phyloP scores from a whole-genome alignment of 2,888 invertebrate species.

The Halocaridina rubra region DNA sequence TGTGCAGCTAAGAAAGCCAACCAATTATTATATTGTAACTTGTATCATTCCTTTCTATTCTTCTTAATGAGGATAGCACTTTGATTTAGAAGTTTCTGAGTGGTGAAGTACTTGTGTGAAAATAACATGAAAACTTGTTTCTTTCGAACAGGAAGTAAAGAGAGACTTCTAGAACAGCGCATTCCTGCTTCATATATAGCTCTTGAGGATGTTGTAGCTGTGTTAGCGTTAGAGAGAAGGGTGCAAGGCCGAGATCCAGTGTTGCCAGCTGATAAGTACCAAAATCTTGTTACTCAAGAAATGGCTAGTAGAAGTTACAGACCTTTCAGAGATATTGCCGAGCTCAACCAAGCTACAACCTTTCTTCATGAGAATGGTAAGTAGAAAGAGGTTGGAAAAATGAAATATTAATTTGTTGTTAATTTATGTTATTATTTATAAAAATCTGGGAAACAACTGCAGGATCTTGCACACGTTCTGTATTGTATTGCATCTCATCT shows the following conservation, averaged over 20 bases:
- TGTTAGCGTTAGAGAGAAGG: conserved; percentile 82
- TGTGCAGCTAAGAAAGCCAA: no score
- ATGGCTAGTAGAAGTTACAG: conserved; percentile 78
- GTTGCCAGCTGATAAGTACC: conserved; percentile 82
- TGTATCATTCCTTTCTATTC: no score
- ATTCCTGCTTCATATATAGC: conserved; percentile 96
- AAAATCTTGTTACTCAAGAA: conserved; percentile 71
- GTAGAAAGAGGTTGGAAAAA: conserved; percentile 40
- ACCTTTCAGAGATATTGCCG: conserved; percentile 87
- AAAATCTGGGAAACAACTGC: no score
- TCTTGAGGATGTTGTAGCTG: conserved; percentile 89
- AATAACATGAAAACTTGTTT: not conserved
- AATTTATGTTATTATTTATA: no score
- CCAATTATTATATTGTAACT: no score
- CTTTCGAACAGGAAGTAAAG: conserved; percentile 79
- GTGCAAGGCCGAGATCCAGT: conserved; percentile 82
- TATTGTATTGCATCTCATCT: no score
- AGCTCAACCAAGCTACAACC: conserved; percentile 85
- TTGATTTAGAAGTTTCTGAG: no score
- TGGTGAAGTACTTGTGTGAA: no score
- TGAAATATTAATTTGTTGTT: conserved; percentile 20
- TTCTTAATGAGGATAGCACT: no score
- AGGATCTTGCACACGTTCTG: no score
- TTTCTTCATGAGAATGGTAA: conserved; percentile 96
- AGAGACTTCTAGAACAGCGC: conserved; percentile 89